Evolutionary conservation across 2,888 invertebrate species (phyloP).

Genomic region (Alentia gelatinosa): DNA sequence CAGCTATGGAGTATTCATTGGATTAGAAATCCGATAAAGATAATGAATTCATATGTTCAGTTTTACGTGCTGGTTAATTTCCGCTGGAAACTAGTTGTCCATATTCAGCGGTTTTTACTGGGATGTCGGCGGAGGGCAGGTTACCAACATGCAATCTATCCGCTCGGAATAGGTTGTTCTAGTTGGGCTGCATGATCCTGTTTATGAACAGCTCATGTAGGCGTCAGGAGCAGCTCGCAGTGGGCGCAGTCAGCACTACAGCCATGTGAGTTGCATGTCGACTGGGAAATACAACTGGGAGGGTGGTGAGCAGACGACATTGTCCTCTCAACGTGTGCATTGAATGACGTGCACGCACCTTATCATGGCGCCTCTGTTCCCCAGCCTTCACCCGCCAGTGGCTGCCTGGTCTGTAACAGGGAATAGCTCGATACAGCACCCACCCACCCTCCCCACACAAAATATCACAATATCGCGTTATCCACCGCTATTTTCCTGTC

Average conservation of each 20-base stretch:
- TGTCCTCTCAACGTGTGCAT: neutral
- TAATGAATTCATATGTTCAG: constrained; percentile 4
- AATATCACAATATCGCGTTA: too few relatives aligned
- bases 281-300: neutral
- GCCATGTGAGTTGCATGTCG: neutral
- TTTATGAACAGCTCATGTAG: neutral
- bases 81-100: neutral
- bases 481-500: too few relatives aligned
- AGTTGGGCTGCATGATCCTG: neutral
- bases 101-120: neutral
- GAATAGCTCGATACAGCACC: too few relatives aligned
- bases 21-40: neutral
- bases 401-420: too few relatives aligned
- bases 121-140: neutral
- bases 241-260: neutral
- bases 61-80: neutral
- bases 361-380: too few relatives aligned
- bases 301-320: neutral
- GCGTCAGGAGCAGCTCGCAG: neutral
- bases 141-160: too few relatives aligned
- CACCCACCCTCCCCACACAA: too few relatives aligned
- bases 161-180: neutral
- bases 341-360: neutral
- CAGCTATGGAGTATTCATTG: neutral
- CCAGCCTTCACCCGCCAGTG: too few relatives aligned